phyloP scores from a whole-genome alignment of 2,113 vertebrate genomes.

The Athene noctua region DNA sequence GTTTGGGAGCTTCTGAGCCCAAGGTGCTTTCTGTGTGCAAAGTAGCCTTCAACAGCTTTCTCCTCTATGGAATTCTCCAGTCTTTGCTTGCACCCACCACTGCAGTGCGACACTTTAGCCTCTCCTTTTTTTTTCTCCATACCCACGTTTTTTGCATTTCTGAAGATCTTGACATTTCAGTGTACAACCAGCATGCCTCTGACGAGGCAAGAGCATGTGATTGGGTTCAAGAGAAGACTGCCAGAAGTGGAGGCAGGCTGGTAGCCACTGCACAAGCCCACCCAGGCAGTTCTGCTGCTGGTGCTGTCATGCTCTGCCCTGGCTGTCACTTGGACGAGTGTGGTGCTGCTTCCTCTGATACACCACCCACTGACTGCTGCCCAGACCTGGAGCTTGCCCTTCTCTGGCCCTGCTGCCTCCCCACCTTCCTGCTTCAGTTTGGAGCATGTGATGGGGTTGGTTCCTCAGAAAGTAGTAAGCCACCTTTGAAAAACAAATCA shows the following conservation, averaged over 20 bases:
- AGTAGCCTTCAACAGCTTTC: not conserved
- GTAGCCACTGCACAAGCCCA: not conserved
- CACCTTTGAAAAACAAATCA: not conserved
- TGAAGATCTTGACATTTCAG: not conserved
- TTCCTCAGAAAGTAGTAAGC: not conserved
- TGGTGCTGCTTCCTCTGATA: not conserved
- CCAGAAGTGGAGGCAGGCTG: not conserved
- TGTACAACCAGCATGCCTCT: no score
- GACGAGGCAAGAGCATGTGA: accelerated
- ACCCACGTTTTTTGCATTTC: not conserved
- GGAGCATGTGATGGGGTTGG: accelerated
- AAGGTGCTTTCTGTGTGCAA: not conserved
- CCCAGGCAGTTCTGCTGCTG: not conserved
- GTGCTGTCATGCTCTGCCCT: accelerated
- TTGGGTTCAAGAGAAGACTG: no score
- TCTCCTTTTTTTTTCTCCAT: not conserved
- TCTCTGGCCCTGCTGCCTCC: not conserved
- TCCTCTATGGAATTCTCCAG: not conserved
- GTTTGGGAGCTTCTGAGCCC: not conserved
- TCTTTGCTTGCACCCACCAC: not conserved
- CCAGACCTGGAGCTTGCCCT: not conserved
- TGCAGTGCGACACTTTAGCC: not conserved
- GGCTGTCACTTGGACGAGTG: accelerated
- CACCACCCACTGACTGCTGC: not conserved
- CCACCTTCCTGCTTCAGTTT: not conserved